Evolutionary conservation across 2,888 invertebrate genomes (phyloP).

Genomic region (Caenorhabditis sp.): DNA sequence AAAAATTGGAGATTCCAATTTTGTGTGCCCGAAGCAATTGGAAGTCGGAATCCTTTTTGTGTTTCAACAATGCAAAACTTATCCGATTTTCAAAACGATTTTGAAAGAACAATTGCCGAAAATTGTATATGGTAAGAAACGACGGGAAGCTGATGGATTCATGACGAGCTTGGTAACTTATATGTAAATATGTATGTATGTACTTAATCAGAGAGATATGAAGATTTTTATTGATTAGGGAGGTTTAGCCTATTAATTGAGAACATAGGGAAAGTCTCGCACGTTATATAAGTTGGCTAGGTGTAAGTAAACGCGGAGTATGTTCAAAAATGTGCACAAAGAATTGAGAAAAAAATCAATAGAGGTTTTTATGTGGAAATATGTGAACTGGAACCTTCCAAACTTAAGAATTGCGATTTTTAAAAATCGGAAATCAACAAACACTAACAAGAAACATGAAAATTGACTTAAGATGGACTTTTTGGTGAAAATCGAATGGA

Average conservation of each 20-base stretch:
- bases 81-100: neutral
- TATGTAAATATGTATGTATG: constrained; percentile 8
- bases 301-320: too few relatives aligned
- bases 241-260: neutral
- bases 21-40: constrained; percentile 28
- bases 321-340: too few relatives aligned
- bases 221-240: neutral
- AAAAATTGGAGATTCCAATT: constrained; percentile 26
- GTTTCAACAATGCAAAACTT: constrained; percentile 15
- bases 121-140: constrained; percentile 3
- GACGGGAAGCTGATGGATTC: constrained; percentile 17
- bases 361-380: too few relatives aligned
- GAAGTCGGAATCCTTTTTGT: constrained; percentile 24
- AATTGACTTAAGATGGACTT: too few relatives aligned
- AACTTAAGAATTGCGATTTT: too few relatives aligned
- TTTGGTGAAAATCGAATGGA: too few relatives aligned
- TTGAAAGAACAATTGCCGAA: constrained; percentile 11
- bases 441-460: too few relatives aligned
- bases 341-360: too few relatives aligned
- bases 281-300: too few relatives aligned
- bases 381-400: too few relatives aligned
- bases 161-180: constrained; percentile 6
- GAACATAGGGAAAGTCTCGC: neutral
- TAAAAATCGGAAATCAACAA: too few relatives aligned
- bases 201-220: neutral